A percentile compares a stretch with the other conserved stretches of the same genome.
Evolutionary conservation across 2,113 vertebrate genomes (phyloP).

Genomic region (Terrapene triunguis): DNA sequence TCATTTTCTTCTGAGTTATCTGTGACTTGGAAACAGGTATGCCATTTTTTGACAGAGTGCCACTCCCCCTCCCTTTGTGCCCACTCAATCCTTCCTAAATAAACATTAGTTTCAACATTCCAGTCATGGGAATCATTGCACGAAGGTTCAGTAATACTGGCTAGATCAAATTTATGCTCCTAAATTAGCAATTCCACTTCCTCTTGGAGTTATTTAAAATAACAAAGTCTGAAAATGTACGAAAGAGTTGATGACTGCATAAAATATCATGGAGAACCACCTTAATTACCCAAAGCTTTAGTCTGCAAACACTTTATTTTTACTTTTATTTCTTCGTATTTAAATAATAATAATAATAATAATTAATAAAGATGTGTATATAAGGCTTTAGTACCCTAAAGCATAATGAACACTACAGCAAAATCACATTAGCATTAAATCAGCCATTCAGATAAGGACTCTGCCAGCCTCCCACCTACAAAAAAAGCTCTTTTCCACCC

Average conservation of each 20-base stretch:
- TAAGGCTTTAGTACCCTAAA: neutral
- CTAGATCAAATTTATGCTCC: neutral
- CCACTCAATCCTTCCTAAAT: neutral
- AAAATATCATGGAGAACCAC: neutral
- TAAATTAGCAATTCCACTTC: neutral
- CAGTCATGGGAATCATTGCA: neutral
- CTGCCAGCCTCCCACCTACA: neutral
- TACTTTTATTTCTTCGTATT: neutral
- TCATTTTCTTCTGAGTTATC: neutral
- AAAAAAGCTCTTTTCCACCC: neutral
- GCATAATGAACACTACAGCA: neutral
- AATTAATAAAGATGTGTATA: neutral
- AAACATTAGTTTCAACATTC: neutral
- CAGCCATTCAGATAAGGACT: neutral
- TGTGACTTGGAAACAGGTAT: neutral
- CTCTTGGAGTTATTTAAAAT: neutral
- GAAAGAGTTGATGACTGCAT: neutral
- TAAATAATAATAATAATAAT: no score
- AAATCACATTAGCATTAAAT: neutral
- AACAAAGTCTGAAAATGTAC: neutral
- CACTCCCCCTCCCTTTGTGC: neutral
- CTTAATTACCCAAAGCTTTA: neutral
- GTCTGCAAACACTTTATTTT: neutral
- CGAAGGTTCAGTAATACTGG: neutral
- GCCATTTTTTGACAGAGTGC: no score